These are phyloP conservation scores for Nephotettix cincticeps DNA, from an alignment of 1,140 invertebrate species.

Conservation along the genomic window DNA sequence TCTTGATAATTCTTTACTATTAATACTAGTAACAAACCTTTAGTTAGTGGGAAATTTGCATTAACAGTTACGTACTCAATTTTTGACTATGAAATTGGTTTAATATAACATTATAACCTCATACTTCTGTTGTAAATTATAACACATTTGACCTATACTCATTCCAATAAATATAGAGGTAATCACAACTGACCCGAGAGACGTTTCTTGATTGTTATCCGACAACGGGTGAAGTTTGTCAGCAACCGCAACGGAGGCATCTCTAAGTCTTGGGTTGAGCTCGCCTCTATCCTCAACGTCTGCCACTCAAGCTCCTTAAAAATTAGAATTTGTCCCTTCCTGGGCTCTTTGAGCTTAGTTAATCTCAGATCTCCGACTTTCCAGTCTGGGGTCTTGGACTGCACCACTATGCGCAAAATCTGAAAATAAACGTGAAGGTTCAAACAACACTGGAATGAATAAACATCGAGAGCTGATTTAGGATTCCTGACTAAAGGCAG, in stretches of 20 bases:
- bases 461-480: too few species aligned
- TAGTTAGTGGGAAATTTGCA: too few species aligned
- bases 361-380: constrained; percentile 76
- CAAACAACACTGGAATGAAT: too few species aligned
- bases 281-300: constrained; percentile 91
- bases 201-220: constrained; percentile 96
- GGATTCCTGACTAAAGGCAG: too few species aligned
- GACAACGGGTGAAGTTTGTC: constrained; percentile 92
- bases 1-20: too few species aligned
- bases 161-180: too few species aligned
- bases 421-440: constrained; percentile 50
- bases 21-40: too few species aligned
- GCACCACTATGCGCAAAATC: constrained; percentile 88
- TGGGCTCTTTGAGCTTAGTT: constrained; percentile 87
- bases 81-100: too few species aligned
- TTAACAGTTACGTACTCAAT: too few species aligned
- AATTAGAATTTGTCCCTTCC: constrained; percentile 85
- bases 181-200: constrained; percentile 75
- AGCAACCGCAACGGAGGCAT: constrained; percentile 89
- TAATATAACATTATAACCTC: too few species aligned
- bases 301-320: constrained; percentile 99
- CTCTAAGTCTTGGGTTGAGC: constrained; percentile 74
- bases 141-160: too few species aligned
- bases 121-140: too few species aligned
- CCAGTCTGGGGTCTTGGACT: constrained; percentile 92